Percentiles rank a stretch among this genome's conserved stretches.
Conservation (phyloP, 2,888 invertebrate species). For the Buathra laborator region DNA sequence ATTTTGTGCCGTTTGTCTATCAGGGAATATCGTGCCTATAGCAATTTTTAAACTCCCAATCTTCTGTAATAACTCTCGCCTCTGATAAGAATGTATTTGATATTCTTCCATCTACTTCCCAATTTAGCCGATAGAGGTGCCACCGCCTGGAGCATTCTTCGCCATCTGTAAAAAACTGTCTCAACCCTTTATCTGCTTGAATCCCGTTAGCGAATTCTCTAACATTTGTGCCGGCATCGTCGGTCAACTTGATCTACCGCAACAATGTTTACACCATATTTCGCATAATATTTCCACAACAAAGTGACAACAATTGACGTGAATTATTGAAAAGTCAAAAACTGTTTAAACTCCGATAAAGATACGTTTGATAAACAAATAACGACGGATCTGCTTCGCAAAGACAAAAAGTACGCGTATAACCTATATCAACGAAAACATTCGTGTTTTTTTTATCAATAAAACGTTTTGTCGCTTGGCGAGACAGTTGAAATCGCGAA, state of each 20-base stretch:
- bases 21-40: background rate
- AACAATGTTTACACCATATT: background rate
- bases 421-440: background rate
- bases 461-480: background rate
- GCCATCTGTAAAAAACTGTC: background rate
- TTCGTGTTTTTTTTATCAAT: background rate
- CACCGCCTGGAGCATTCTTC: background rate
- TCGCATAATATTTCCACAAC: background rate
- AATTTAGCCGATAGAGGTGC: background rate
- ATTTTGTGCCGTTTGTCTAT: too few species aligned
- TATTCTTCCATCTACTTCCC: background rate
- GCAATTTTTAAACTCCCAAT: background rate
- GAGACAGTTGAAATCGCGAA: background rate
- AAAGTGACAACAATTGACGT: background rate
- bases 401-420: background rate
- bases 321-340: background rate
- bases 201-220: background rate
- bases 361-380: background rate
- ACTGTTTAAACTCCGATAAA: background rate
- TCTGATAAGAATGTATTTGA: background rate
- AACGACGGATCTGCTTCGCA: background rate
- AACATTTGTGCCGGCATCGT: conserved; percentile 1
- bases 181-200: too few species aligned
- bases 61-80: background rate
- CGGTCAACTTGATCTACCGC: background rate